Conservation (phyloP, 30 jellyfish, hydroid and myxozoan species). For the Morbakka virulenta region DNA sequence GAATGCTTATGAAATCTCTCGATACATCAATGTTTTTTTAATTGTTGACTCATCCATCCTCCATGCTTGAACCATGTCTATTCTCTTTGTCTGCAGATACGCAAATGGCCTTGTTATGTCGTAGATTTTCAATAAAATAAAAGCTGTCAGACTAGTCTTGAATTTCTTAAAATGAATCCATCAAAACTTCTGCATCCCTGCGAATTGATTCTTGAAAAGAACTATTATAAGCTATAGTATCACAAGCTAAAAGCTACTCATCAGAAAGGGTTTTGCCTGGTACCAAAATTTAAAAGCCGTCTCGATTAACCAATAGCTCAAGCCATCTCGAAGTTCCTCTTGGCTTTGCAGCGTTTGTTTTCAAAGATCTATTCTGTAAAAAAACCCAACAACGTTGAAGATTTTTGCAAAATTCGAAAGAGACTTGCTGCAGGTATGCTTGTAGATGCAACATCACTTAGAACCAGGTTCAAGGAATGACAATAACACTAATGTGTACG, state of each 20-base stretch:
- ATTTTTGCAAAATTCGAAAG: slow-evolving; percentile 13
- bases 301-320: slow-evolving; percentile 27
- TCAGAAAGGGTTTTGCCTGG: too few species aligned
- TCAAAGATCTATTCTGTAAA: slow-evolving; percentile 35
- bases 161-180: background rate
- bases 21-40: slow-evolving; percentile 1
- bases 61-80: background rate
- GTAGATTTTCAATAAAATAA: slow-evolving; percentile 23
- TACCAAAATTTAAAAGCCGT: slow-evolving; percentile 49
- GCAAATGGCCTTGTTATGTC: background rate
- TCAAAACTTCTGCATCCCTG: too few species aligned
- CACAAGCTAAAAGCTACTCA: too few species aligned
- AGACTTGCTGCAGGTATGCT: slow-evolving; percentile 35
- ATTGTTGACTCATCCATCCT: slow-evolving; percentile 6
- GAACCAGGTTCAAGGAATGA: slow-evolving; percentile 30
- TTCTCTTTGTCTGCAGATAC: background rate
- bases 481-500: slow-evolving; percentile 50
- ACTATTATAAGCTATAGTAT: too few species aligned
- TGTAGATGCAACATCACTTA: slow-evolving; percentile 34
- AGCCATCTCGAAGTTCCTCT: slow-evolving; percentile 7
- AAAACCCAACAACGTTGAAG: slow-evolving; percentile 8
- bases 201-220: slow-evolving; percentile 16
- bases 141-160: slow-evolving; percentile 7
- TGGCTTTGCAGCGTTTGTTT: slow-evolving; percentile 25
- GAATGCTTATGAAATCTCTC: slow-evolving; percentile 8